Conservation (phyloP, 1,140 invertebrate genomes). For the Brachionus plicatilis region DNA sequence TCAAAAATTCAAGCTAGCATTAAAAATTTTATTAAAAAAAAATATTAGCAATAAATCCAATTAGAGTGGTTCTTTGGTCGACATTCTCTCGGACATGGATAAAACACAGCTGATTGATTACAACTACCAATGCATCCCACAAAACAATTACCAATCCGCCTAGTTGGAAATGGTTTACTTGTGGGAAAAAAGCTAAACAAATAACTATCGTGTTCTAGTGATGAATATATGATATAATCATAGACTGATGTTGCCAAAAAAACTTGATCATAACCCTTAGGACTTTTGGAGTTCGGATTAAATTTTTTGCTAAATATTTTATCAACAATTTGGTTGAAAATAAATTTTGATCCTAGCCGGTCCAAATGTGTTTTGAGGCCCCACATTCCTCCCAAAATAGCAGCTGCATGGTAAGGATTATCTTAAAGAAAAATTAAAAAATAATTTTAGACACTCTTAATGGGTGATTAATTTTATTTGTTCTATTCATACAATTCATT, state of each 20-base stretch:
- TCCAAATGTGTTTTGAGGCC: not conserved
- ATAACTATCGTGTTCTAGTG: constrained; percentile 16
- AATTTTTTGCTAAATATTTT: not conserved
- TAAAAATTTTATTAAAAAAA: not conserved
- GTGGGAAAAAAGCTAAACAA: not conserved
- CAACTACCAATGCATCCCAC: not conserved
- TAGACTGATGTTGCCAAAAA: not conserved
- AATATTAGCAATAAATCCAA: constrained; percentile 17
- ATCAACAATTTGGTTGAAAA: not conserved
- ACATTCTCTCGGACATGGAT: not conserved
- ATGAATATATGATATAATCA: not conserved
- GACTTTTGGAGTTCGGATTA: not conserved
- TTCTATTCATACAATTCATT: no score
- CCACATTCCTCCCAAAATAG: constrained; percentile 32
- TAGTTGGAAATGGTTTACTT: not conserved
- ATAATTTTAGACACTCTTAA: no score
- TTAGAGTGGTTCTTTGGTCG: not conserved
- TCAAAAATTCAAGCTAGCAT: not conserved
- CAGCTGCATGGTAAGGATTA: constrained; percentile 1
- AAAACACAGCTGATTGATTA: not conserved
- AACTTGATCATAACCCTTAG: not conserved
- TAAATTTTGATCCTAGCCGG: not conserved
- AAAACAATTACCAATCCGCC: constrained; percentile 10
- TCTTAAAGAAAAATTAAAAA: not conserved
- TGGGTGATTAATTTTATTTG: no score